phyloP scores from a whole-genome alignment of 2,888 invertebrate species.

The Tridacna crocea region DNA sequence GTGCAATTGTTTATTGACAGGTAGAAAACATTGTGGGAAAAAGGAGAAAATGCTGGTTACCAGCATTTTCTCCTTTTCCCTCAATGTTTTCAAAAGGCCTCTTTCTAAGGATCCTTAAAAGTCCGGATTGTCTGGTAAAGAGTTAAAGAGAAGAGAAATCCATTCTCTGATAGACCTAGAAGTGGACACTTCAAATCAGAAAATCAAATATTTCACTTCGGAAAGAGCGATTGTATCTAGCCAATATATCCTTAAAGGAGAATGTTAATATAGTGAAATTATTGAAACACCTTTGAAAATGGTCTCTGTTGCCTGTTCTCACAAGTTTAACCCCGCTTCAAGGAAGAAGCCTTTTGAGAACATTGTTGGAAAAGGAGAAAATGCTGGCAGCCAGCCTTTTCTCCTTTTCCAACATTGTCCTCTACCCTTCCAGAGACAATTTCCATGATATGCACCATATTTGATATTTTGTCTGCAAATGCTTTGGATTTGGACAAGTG shows the following conservation, averaged over 20 bases:
- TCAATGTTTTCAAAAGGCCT: no score
- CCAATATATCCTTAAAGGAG: neutral
- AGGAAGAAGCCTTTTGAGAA: neutral
- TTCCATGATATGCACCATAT: no score
- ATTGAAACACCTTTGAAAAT: neutral
- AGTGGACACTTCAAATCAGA: slow-evolving; percentile 2
- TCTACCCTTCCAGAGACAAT: no score
- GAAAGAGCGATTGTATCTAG: neutral
- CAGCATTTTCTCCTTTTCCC: no score
- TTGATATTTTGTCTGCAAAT: no score
- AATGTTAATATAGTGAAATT: neutral
- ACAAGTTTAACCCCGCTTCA: neutral
- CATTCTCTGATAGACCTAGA: neutral
- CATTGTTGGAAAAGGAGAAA: neutral
- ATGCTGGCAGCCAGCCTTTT: neutral
- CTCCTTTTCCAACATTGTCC: neutral
- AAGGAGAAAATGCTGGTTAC: no score
- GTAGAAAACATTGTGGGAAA: no score
- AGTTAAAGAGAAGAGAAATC: no score
- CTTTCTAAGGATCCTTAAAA: no score
- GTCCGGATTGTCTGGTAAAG: no score
- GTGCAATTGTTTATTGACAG: no score
- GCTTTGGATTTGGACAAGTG: no score
- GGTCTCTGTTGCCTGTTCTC: neutral
- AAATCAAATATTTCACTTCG: neutral